A percentile compares a stretch with the other conserved stretches of the same genome.
phyloP scores from a whole-genome alignment of 2,888 invertebrate species.

The Patella depressa region DNA sequence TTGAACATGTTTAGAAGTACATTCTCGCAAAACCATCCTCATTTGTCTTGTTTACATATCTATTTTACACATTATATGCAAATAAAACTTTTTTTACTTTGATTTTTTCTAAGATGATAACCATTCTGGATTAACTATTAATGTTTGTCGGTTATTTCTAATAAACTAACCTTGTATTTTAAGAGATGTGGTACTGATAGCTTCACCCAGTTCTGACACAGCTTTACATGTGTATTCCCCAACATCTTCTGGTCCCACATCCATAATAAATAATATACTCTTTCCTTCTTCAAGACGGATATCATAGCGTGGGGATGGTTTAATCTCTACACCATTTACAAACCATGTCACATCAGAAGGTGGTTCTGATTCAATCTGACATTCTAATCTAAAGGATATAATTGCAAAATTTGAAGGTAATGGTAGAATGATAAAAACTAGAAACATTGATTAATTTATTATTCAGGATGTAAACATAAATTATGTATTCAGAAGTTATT shows the following conservation, averaged over 20 bases:
- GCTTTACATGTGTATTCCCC: constrained; percentile 97
- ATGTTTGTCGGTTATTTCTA: no score
- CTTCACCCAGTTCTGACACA: constrained; percentile 92
- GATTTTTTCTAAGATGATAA: no score
- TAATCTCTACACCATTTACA: constrained; percentile 72
- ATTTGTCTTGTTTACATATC: no score
- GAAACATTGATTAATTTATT: no score
- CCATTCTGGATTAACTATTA: no score
- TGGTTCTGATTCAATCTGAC: constrained; percentile 64
- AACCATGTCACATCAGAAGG: constrained; percentile 71
- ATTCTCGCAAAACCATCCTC: no score
- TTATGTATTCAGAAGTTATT: no score
- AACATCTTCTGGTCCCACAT: constrained; percentile 86
- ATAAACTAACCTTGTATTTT: constrained; percentile 64
- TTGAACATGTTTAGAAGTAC: background rate
- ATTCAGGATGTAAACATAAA: no score
- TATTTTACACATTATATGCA: no score
- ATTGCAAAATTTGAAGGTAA: background rate
- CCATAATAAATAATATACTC: constrained; percentile 64
- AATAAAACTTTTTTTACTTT: no score
- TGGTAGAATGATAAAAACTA: background rate
- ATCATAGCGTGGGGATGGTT: constrained; percentile 67
- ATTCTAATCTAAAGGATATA: constrained; percentile 60
- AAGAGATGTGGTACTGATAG: constrained; percentile 92
- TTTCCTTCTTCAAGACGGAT: constrained; percentile 62